Evolutionary conservation across 2,113 vertebrate genomes (phyloP), one percentile per base, ranked within the genome.

Genomic region (Cyphomyrus discorhynchus): DNA sequence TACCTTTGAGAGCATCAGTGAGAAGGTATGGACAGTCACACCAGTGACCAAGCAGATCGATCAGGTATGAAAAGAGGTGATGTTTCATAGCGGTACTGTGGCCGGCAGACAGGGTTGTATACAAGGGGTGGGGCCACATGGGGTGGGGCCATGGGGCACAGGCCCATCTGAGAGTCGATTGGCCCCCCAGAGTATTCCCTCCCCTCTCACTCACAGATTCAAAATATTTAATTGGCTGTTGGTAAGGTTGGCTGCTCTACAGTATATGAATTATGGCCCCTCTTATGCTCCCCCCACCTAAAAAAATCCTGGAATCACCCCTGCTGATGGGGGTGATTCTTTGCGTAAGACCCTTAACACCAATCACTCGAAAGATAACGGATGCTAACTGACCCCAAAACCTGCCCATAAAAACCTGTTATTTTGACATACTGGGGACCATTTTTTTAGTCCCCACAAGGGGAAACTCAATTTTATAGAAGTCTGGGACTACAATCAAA

Each of bases 1-100:
- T 96, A 97, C 27, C 98, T 99, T 49, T 49, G 93, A 39, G 49
- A 74, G 10, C 70, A 88, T 19, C 7, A 88, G 7, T 10, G 39
- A 21, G 58, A 46, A 21, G 17, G 5, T 58, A 88, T 49, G 5
- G 45, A 46, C 11, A 27, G 56, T 35, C 86, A 46, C 47, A 50
- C 82, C 8, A 45, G 19, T 42, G 35, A 77, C 31, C 13, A 77
- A 42, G 35, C 70, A 77, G 31, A 42, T 53, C 50, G 8, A 70
- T 42, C 35, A 42, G 35, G 13, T 77, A 17, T 42, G n/a, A 77
- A 77, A 39, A 77, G 35, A 17, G 31, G 31, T 35, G 52, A 31
- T 31, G 49, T 7, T 15, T 50, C 27, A 86, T 45, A 58, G 39
- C 9, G 8, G 21, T 86, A 42, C 8, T 86, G 45, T 27, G n/a